Base-by-base conservation (phyloP, 2,888 invertebrate genomes). In the Priocnemis perturbator region DNA sequence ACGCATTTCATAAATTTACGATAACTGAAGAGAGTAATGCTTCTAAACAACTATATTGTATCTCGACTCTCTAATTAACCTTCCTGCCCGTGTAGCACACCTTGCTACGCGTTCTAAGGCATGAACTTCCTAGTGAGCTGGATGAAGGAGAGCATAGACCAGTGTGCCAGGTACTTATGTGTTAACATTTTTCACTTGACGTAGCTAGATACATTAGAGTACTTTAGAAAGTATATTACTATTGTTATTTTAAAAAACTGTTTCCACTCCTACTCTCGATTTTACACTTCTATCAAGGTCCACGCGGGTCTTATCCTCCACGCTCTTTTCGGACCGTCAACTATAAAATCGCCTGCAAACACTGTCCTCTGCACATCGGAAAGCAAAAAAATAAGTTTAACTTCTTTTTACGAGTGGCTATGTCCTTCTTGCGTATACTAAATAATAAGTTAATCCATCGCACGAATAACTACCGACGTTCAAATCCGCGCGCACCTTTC, bases 141-240 rank as follows among this genome's bases (percentile, higher is more conserved):
- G 76, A 79, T 82, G 75, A 82, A 80, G 85, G 84, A 86, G 85
- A 86, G 86, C 84, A 85, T 85, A 85, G 84, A 85, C 82, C 84
- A 85, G 85, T 85, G 83, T 85, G 84, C 86, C 85, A 85, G 86
- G 86, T 86, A 86, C 86, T 85, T 83, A 82, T 85, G 83, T 85
- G 83, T 85, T 85, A 83, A 83, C 81, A 83, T 84, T 84, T 81
- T 78, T 67, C 74, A 77, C 78, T 37, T 74, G 73, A 71, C 79
- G 77, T 82, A 82, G 84, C 83, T 83, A 83, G 83, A 81, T 83
- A 81, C 78, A 79, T 81, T 83, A 77, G 72, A 73, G 71, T 78
- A 82, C 37, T 37, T 82, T 81, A 81, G 82, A 82, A 79, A 81
- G 76, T 79, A 79, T 79, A 82, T 81, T 79, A 81, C 76, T 81